Evolutionary conservation across 2,888 invertebrate genomes (phyloP), one percentile per base, ranked within the genome.

Genomic region (Dynastes hyllus): DNA sequence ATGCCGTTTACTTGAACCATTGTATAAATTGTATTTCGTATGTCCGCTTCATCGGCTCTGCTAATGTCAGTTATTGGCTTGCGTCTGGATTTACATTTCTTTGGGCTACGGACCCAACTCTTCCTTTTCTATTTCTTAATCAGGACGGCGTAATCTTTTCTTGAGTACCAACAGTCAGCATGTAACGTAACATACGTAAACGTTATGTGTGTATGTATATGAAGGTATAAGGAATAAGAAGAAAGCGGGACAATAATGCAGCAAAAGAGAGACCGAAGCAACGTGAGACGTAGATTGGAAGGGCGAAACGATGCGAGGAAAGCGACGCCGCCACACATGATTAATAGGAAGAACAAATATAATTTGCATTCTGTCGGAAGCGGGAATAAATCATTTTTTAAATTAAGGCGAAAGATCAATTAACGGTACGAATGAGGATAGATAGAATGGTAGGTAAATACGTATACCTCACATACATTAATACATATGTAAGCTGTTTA

Each of bases 271-370:
- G 29, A 6, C n/a, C 2, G 55, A 55, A 22, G n/a, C 11, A 55
- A n/a, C 16, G 13, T 16, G 11, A 66, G 16, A 2, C 40, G 40
- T 45, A 8, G 11, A 45, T 37, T 40, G 37, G 40, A 37, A 66
- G 40, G 29, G 40, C n/a, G 37, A 45, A 66, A 29, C 65, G 32
- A 66, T 37, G 45, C 6, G 69, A 69, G 32, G 69, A 45, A 16
- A 27, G 45, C 69, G 50, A 45, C 50, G 50, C 50, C 45, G 69
- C 45, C 51, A 27, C 6, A 61, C 61, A 29, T 79, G 79, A 79
- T 77, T 80, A 79, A 80, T 77, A 80, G 73, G 73, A 78, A 78
- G 80, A 78, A 78, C 78, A 80, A 77, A 78, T 67, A 80, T 65
- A 80, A 80, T 80, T 78, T 69, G 77, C 73, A 50, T 66, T 71